A percentile compares a stretch with the other conserved stretches of the same genome.
Evolutionary conservation across 2,888 invertebrate species (phyloP).

Genomic region (Lycia hirtaria): DNA sequence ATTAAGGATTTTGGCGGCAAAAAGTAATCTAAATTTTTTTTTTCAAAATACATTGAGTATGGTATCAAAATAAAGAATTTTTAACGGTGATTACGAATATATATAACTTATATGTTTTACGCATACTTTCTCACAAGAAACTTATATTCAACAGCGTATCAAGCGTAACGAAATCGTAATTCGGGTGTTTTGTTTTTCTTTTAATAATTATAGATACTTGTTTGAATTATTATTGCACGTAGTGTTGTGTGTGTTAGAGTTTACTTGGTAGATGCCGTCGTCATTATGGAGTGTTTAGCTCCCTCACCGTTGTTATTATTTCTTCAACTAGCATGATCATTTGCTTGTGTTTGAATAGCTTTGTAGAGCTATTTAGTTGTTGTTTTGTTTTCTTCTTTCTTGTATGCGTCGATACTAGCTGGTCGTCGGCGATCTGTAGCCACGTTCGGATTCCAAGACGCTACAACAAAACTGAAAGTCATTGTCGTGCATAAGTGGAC

Average conservation of each 20-base stretch:
- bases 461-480: slow-evolving; percentile 70
- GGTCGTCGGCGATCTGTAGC: slow-evolving; percentile 61
- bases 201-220: too few relatives aligned
- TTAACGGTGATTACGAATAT: too few relatives aligned
- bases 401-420: slow-evolving; percentile 76
- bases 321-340: neutral
- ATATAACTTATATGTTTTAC: too few relatives aligned
- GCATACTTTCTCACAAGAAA: too few relatives aligned
- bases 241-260: neutral
- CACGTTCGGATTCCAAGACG: slow-evolving; percentile 77
- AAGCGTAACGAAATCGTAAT: too few relatives aligned
- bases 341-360: slow-evolving; percentile 10
- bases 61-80: too few relatives aligned
- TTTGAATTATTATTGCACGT: neutral
- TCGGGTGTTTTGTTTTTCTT: too few relatives aligned
- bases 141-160: too few relatives aligned
- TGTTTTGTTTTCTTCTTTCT: slow-evolving; percentile 13
- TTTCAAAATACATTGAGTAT: too few relatives aligned
- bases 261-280: neutral
- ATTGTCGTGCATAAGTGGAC: slow-evolving; percentile 50
- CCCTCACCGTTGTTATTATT: neutral
- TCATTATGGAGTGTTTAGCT: neutral
- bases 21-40: too few relatives aligned
- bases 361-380: slow-evolving; percentile 13
- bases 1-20: too few relatives aligned